These are phyloP conservation scores for Drymodes brunneopygia DNA, from an alignment of 2,113 vertebrate genomes.

Conservation along the genomic window DNA sequence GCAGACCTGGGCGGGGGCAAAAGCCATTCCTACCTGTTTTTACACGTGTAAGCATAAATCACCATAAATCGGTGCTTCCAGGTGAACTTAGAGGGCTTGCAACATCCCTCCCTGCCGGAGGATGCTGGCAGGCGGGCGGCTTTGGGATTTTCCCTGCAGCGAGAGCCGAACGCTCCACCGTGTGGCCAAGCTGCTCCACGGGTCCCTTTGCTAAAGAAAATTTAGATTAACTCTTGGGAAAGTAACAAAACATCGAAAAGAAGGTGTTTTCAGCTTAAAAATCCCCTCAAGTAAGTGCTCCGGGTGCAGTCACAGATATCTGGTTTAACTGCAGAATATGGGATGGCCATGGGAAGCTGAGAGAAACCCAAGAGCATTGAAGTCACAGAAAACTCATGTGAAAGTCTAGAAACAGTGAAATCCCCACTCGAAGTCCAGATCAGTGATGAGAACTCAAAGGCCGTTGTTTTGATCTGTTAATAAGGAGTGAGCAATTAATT, in stretches of 20 bases:
- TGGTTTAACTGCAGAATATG: neutral
- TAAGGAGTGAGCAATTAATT: neutral
- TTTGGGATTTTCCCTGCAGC: neutral
- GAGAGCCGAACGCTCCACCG: constrained; percentile 10
- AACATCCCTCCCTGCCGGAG: neutral
- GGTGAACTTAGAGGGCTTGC: rapidly evolving
- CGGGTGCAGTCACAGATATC: rapidly evolving
- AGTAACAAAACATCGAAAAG: neutral
- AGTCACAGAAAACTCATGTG: neutral
- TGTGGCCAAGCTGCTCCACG: neutral
- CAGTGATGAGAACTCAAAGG: neutral
- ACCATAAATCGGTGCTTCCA: rapidly evolving
- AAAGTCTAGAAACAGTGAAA: neutral
- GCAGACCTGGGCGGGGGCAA: neutral
- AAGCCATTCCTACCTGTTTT: neutral
- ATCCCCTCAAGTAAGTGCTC: too few species aligned
- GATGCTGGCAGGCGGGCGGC: neutral
- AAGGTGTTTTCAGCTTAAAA: neutral
- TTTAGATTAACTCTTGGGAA: neutral
- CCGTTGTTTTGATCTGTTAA: neutral
- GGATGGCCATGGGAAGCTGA: neutral
- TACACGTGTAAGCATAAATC: neutral
- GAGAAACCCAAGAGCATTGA: neutral
- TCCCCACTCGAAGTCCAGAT: neutral
- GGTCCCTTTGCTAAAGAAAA: neutral